Evolutionary conservation across 2,888 invertebrate genomes (phyloP).

Genomic region (Polia nebulosa): DNA sequence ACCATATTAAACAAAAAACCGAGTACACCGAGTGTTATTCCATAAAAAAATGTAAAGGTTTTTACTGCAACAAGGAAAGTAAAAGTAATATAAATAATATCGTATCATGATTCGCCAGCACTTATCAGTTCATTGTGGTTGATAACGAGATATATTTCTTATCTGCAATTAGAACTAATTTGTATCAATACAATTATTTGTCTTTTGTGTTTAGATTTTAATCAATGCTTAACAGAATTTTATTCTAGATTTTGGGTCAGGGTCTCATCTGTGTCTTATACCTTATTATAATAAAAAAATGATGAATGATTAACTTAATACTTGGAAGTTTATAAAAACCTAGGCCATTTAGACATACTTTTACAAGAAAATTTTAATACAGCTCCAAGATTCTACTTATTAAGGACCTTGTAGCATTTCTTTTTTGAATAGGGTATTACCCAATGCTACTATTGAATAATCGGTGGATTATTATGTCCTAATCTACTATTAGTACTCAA

Average conservation of each 20-base stretch:
- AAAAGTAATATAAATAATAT: constrained; percentile 11
- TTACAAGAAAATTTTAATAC: neutral
- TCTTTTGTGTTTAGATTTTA: constrained; percentile 4
- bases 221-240: neutral
- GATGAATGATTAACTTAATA: neutral
- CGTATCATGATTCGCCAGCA: constrained; percentile 19
- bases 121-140: constrained; percentile 32
- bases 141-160: constrained; percentile 25
- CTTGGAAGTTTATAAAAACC: neutral
- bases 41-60: too few species aligned
- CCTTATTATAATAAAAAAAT: neutral
- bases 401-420: neutral
- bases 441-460: neutral
- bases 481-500: too few species aligned
- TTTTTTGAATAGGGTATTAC: neutral
- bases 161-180: constrained; percentile 30
- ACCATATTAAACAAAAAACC: too few species aligned
- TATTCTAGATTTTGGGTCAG: neutral
- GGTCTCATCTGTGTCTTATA: neutral
- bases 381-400: too few species aligned
- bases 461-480: too few species aligned
- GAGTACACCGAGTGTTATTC: too few species aligned
- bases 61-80: neutral
- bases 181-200: constrained; percentile 16
- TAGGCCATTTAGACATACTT: neutral